These are phyloP conservation scores for Bellardia bayeri DNA, from an alignment of 2,888 invertebrate genomes.

Conservation along the genomic window DNA sequence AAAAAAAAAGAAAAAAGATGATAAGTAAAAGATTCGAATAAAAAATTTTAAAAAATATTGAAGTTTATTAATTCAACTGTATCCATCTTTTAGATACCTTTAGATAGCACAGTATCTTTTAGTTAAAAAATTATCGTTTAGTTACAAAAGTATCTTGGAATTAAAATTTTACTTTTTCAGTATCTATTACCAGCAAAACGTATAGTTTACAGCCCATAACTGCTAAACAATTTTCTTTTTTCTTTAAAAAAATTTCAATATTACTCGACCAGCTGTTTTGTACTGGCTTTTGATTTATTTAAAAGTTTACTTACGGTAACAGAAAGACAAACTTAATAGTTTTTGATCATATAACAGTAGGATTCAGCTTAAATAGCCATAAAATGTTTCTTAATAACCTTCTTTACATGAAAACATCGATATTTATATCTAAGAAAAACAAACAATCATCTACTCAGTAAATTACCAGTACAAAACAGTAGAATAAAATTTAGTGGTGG, in stretches of 20 bases:
- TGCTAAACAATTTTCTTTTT: not conserved
- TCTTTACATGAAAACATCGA: constrained; percentile 61
- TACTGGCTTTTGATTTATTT: constrained; percentile 49
- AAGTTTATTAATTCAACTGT: too few species aligned
- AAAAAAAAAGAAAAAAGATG: constrained; percentile 25
- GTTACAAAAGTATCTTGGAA: constrained; percentile 1
- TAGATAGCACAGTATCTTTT: not conserved
- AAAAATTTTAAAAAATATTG: too few species aligned
- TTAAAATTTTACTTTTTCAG: constrained; percentile 7
- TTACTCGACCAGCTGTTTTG: not conserved
- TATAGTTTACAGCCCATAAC: not conserved
- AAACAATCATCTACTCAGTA: constrained; percentile 32
- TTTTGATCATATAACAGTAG: constrained; percentile 64
- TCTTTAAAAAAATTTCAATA: not conserved
- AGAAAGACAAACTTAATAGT: constrained; percentile 28
- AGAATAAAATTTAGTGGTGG: constrained; percentile 6
- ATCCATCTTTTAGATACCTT: not conserved
- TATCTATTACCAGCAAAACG: not conserved
- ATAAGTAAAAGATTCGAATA: not conserved
- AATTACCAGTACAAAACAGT: constrained; percentile 5
- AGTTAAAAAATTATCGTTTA: not conserved
- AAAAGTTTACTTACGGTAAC: not conserved
- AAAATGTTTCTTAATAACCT: constrained; percentile 64
- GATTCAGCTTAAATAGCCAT: constrained; percentile 68
- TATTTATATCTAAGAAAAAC: constrained; percentile 50